Evolutionary conservation across 2,113 vertebrate genomes (phyloP), one percentile per base, ranked within the genome.

Genomic region (Zosterops pallidus): DNA sequence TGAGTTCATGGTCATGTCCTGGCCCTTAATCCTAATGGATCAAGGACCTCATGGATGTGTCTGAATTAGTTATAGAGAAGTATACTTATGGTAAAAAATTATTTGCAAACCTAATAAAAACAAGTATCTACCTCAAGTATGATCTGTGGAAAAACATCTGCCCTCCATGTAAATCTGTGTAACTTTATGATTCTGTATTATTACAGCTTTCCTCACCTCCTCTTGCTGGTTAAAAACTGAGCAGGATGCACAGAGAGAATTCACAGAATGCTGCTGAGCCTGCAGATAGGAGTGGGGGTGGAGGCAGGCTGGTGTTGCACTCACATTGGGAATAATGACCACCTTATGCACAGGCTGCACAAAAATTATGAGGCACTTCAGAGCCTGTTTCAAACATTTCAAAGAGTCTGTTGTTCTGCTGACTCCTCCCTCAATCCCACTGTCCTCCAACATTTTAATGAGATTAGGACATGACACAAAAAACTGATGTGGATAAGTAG

Each of bases 251-350:
- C 23, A 41, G 4, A 78, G 16, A 53, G 29, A 63, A 52, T 26
- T 56, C 52, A 71, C 31, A 47, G 35, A 90, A 62, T 1, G 1
- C 44, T 55, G 60, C 42, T 68, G 2, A 5, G 64, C 50, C 67
- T 1, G 1, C 0, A 3, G 47, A 70, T 19, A 9, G 39, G n/a
- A 46, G 25, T 1, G 2, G 57, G 62, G 33, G 42, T 3, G 4
- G 14, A 5, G 63, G 49, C 71, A 74, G 82, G 49, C 75, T 85
- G 62, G 11, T 16, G 31, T 25, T 33, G 29, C 17, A 12, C 37
- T 83, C 17, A 4, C 6, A 0, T 5, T 1, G 5, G 50, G 47
- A 96, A 96, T 85, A 90, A 95, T 53, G 50, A 49, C 75, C 35
- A 53, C 42, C 35, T 65, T 92, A 74, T 59, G 46, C 65, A 57